Evolutionary conservation across 2,113 vertebrate species (phyloP).

Genomic region (Rhabdornis inornatus): DNA sequence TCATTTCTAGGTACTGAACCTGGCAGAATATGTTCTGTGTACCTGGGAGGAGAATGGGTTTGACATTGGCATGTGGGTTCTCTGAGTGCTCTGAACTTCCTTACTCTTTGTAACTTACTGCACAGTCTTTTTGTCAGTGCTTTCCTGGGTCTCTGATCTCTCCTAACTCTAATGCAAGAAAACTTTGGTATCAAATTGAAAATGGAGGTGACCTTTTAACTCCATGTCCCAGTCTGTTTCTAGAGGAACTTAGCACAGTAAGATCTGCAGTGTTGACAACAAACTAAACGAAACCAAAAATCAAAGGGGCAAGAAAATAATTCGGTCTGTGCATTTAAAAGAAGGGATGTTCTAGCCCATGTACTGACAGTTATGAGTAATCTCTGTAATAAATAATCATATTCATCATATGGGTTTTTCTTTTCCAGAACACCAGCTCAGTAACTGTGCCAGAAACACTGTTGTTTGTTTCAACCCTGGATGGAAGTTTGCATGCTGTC

Average conservation of each 20-base stretch:
- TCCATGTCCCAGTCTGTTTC: neutral
- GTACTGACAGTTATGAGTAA: neutral
- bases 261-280: neutral
- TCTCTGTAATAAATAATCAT: neutral
- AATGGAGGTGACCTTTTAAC: neutral
- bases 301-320: neutral
- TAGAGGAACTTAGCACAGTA: neutral
- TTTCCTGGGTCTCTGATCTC: neutral
- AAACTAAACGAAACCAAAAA: neutral
- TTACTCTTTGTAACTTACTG: neutral
- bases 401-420: neutral
- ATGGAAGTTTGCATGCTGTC: constrained; percentile 94
- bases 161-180: neutral
- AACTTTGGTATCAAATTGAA: neutral
- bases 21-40: neutral
- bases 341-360: neutral
- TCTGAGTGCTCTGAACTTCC: neutral
- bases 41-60: neutral
- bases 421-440: constrained; percentile 79
- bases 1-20: neutral
- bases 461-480: constrained; percentile 94
- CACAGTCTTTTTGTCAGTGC: neutral
- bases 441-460: constrained; percentile 92
- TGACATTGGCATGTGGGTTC: neutral
- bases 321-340: neutral